Evolutionary conservation across 2,113 vertebrate species (phyloP), one percentile per base, ranked within the genome.

Genomic region (Taxidea taxus): DNA sequence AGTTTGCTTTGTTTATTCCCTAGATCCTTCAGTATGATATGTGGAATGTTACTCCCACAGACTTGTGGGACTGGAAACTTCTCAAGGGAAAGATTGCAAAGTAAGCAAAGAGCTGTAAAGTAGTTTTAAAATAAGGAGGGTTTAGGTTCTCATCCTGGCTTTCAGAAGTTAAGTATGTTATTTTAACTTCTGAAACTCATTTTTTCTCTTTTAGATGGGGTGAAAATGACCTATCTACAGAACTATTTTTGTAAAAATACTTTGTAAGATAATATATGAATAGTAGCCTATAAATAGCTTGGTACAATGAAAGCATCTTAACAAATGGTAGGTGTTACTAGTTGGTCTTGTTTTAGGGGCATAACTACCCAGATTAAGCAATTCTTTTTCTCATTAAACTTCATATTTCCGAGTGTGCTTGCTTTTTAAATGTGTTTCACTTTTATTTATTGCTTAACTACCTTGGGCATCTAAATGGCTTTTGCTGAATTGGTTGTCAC

Each of bases 21-120:
- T 97, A 99, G 99, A 99, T 99, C 87, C 99, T 99, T 60, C 99
- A 99, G 98, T 99, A 99, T 15, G 99, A 99, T 97, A 99, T 99
- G 99, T 99, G 99, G 99, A 98, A 98, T 0, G 99, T 99, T 96
- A 99, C 98, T 7, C 99, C 99, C 0, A 99, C 99, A 6, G 99
- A 99, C 49, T 98, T 99, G 0, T 99, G 99, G 99, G 99, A 99
- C 98, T 99, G 99, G 99, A 98, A 98, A 6, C 97, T 98, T 1
- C 85, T 99, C 4, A 99, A 99, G 98, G 99, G 99, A 97, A 99
- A 99, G 98, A 99, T 99, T 97, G 99, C 99, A 10, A 99, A 99
- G 99, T 99, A 98, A 99, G 99, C 99, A 12, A 39, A 85, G 64
- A 47, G 54, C 44, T 75, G 1, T 34, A 39, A 91, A 90, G 68